Evolutionary conservation across 2,113 vertebrate genomes (phyloP), one percentile per base, ranked within the genome.

Genomic region (Gopherus evgoodei): DNA sequence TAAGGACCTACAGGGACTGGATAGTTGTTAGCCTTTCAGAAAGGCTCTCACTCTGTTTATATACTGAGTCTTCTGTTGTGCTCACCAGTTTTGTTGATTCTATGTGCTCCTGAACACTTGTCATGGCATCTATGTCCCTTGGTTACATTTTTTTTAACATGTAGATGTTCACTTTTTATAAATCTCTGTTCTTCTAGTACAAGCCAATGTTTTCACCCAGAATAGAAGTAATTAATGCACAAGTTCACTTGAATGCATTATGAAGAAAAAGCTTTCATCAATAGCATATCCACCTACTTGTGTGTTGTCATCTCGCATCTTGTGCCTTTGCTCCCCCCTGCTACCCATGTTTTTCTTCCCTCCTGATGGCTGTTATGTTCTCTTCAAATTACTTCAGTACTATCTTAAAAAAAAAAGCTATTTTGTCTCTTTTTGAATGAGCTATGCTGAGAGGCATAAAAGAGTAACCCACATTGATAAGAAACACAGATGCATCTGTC

Each of bases 401-500:
- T 62, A 59, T 47, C 16, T 94, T 93, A 79, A 93, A 93, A 95
- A 92, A 90, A 31, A 56, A 90, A 6, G 6, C 11, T 85, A 17
- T 93, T 96, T 96, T 91, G 86, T 93, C 82, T 89, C 13, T 31
- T 89, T 81, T 94, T 84, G 84, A 94, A 94, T 19, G 19, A 90
- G 13, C 35, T 82, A 89, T 69, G 49, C 1, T 38, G 80, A 81
- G 93, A 96, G 83, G 21, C 25, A 56, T 54, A 52, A 89, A 87
- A 95, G 93, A 85, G 82, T 83, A 95, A 69, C 42, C 22, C 38
- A 65, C 31, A 6, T 29, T 90, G 83, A 91, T 88, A 93, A 84
- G 83, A 87, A 87, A n/a, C 91, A 42, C 50, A 86, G n/a, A 35
- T 93, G 84, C 85, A 94, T 81, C 80, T 95, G 90, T 87, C 82